Conservation (phyloP, 2,888 invertebrate species). For the Carterocephalus palaemon region DNA sequence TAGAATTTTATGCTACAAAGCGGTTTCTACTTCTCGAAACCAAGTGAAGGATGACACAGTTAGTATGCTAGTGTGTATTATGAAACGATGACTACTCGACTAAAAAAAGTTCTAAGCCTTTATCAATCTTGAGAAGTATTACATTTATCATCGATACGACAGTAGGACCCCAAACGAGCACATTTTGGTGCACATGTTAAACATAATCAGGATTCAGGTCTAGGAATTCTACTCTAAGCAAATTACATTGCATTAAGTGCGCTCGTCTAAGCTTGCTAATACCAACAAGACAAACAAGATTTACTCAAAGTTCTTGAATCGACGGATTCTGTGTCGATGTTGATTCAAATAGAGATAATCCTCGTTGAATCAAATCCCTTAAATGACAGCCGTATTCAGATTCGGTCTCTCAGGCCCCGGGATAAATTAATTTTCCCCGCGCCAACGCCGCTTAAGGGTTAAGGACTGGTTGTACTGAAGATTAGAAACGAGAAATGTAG, state of each 20-base stretch:
- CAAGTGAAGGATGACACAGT: no score
- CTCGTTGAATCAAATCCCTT: constrained; percentile 25
- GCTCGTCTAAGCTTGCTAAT: constrained; percentile 17
- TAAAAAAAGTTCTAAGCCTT: no score
- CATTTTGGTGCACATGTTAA: background rate
- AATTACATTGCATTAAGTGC: constrained; percentile 14
- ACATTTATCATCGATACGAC: no score
- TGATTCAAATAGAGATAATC: constrained; percentile 26
- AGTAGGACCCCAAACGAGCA: no score
- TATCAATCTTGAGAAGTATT: no score
- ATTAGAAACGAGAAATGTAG: background rate
- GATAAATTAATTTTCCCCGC: constrained; percentile 24
- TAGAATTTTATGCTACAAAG: no score
- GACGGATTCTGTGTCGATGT: constrained; percentile 21
- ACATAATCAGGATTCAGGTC: no score
- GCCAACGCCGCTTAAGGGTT: constrained; percentile 21
- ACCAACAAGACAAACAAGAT: constrained; percentile 23
- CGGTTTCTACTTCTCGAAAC: no score
- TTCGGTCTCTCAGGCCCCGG: constrained; percentile 24
- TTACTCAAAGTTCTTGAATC: constrained; percentile 19
- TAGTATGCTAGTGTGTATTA: no score
- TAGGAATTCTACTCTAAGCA: background rate
- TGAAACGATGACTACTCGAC: no score
- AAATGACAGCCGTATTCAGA: constrained; percentile 25
- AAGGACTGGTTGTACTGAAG: background rate